A percentile compares a stretch with the other conserved stretches of the same genome.
phyloP scores from a whole-genome alignment of 2,113 vertebrate species.

The Anolis carolinensis region DNA sequence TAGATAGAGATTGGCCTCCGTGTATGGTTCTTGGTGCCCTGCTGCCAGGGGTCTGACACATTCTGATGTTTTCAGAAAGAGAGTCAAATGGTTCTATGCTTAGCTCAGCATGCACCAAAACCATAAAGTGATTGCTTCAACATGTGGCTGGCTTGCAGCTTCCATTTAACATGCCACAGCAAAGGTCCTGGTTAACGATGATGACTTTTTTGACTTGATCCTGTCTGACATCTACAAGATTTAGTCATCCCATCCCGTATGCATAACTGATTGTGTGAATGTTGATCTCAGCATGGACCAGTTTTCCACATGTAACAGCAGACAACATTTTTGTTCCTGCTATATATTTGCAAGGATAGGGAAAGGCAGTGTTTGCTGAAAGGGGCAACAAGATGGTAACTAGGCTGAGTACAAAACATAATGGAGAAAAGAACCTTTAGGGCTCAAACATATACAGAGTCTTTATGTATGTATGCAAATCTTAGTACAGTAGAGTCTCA shows the following conservation, averaged over 20 bases:
- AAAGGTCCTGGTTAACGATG: background rate
- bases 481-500: too few relatives aligned
- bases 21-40: too few relatives aligned
- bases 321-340: background rate
- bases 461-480: too few relatives aligned
- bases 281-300: background rate
- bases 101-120: background rate
- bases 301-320: background rate
- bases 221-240: background rate
- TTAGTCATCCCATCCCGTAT: background rate
- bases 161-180: background rate
- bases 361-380: background rate
- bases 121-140: background rate
- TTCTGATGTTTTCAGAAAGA: background rate
- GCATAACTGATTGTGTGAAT: background rate
- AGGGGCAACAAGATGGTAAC: background rate
- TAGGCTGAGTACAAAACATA: background rate
- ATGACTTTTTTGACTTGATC: background rate
- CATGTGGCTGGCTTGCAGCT: background rate
- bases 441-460: too few relatives aligned
- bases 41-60: too few relatives aligned
- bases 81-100: background rate
- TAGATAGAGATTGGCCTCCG: too few relatives aligned
- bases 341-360: background rate
- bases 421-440: background rate